A percentile compares a stretch with the other conserved stretches of the same genome.
These are phyloP conservation scores for Misgurnus mizolepis DNA, from an alignment of 2,113 vertebrate species.

Conservation along the genomic window DNA sequence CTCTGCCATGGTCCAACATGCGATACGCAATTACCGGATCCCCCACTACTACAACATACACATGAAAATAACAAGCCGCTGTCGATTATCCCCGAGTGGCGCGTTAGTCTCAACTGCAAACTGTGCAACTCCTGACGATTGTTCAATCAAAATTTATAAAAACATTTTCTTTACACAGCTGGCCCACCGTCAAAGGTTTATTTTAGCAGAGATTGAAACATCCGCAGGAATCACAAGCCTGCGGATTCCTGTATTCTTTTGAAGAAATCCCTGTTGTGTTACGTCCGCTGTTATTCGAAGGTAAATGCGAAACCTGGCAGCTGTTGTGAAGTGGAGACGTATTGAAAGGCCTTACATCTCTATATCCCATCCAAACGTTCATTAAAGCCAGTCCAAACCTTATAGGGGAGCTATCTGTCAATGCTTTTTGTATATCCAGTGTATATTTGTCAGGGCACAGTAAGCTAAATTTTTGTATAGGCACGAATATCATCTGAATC, in stretches of 20 bases:
- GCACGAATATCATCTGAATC: too few relatives aligned
- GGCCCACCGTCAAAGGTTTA: slow-evolving; percentile 8
- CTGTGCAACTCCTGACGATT: slow-evolving; percentile 36
- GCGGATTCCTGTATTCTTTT: background rate
- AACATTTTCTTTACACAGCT: slow-evolving; percentile 2
- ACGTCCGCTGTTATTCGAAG: slow-evolving; percentile 5
- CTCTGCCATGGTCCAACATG: background rate
- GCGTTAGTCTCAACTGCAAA: slow-evolving; percentile 8
- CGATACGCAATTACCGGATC: slow-evolving; percentile 18
- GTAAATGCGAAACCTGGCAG: slow-evolving; percentile 32
- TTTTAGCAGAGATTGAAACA: slow-evolving; percentile 25
- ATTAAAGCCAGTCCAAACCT: too few relatives aligned
- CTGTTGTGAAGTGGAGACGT: slow-evolving; percentile 9
- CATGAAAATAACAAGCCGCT: slow-evolving; percentile 30
- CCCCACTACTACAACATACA: background rate
- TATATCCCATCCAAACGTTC: background rate
- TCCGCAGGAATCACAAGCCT: background rate
- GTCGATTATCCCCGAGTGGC: slow-evolving; percentile 6
- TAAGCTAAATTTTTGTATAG: too few relatives aligned
- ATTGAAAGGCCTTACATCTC: background rate
- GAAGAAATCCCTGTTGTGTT: slow-evolving; percentile 28
- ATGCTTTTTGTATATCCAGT: too few relatives aligned
- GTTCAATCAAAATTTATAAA: slow-evolving; percentile 33
- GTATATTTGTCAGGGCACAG: too few relatives aligned
- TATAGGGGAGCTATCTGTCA: too few relatives aligned